Evolutionary conservation across 2,888 invertebrate genomes (phyloP), one percentile per base, ranked within the genome.

Genomic region (Dryobotodes eremita): DNA sequence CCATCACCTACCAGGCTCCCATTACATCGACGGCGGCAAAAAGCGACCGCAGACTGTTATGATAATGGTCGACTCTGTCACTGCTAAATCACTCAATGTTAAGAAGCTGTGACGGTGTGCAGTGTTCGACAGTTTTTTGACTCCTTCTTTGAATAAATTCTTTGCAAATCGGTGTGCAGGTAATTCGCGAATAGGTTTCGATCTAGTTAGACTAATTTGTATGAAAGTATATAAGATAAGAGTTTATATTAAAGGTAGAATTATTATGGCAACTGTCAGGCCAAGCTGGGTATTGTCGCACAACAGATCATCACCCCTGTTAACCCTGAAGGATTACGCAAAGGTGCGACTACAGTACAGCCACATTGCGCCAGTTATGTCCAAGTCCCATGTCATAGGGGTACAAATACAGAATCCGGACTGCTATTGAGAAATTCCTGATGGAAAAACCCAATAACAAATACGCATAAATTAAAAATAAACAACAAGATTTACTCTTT

Each of bases 51-150:
- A 86, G 57, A 84, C 86, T 78, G 83, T 86, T 86, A 84, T 84
- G 68, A 81, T 88, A 88, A 87, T 86, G 79, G 83, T 70, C 26
- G 71, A 20, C 68, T 79, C 77, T 86, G 83, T 73, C 80, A 78
- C 75, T 77, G 74, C 46, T 80, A 86, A 86, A 88, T 88, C 88
- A 88, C 80, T 89, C 88, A 85, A 17, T 64, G 79, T 26, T 85
- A 80, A 88, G 57, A 61, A 74, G 42, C 53, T 72, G 70, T 83
- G 84, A 84, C 81, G 79, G 11, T 61, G 75, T 48, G 81, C 73
- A 76, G 15, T 75, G 82, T 65, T 23, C 36, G 4, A 71, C 7
- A 69, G 73, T 86, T 86, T 80, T 81, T 84, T 73, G 73, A 76
- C 36, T 79, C 71, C 74, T 42, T 71, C 65, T 85, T 84, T 79